phyloP scores from a whole-genome alignment of 2,113 vertebrate genomes.

The Empidonax alnorum region DNA sequence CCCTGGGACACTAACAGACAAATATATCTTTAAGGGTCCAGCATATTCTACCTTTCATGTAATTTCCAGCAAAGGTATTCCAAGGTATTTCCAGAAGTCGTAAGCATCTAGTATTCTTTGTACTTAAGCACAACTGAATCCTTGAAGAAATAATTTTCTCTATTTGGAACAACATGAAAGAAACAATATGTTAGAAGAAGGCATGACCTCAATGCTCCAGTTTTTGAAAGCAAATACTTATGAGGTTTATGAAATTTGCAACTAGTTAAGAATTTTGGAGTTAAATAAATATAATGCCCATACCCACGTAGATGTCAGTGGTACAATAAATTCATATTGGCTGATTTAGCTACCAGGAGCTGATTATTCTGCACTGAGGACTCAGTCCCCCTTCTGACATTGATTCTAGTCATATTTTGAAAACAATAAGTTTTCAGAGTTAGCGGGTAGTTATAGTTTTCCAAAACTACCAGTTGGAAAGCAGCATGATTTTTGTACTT shows the following conservation, averaged over 20 bases:
- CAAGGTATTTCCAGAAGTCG: neutral
- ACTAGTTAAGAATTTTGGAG: neutral
- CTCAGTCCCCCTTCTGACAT: neutral
- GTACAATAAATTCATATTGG: neutral
- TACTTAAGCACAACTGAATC: neutral
- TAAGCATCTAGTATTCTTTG: neutral
- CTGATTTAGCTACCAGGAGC: neutral
- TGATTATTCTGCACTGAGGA: neutral
- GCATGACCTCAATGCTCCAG: neutral
- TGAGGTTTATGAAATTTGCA: neutral
- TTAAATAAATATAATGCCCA: neutral
- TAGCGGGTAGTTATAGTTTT: neutral
- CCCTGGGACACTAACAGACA: too few species aligned
- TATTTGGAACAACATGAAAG: neutral
- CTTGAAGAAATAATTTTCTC: neutral
- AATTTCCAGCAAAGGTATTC: neutral
- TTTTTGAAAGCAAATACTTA: neutral
- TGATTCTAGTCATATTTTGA: neutral
- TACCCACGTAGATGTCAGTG: neutral
- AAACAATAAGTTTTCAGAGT: neutral
- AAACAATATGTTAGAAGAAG: neutral
- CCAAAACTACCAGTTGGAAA: neutral
- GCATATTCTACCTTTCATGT: too few species aligned
- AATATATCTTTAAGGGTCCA: too few species aligned
- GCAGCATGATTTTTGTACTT: neutral